Base-by-base conservation (phyloP, 2,797 vertebrate species). In the Saxicola maurus region DNA sequence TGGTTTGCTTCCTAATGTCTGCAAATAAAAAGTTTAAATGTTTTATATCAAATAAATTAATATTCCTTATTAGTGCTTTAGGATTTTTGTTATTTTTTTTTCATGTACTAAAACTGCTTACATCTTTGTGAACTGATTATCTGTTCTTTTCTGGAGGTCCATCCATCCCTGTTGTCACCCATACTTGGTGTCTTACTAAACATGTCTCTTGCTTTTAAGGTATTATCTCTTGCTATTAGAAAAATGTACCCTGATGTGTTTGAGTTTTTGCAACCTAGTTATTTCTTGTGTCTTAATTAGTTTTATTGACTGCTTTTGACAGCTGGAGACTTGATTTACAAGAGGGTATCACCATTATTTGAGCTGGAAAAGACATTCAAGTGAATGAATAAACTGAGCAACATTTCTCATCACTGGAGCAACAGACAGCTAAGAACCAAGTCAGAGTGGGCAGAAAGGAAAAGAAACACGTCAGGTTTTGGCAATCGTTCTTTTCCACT, bases 371-470 rank as follows among this genome's bases (percentile, higher is more conserved):
- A 95, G 93, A 79, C 95, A 90, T 91, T 88, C 90, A 82, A 82
- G 81, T 49, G 92, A 93, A 93, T 93, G 90, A 95, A 94, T 96
- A 95, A 94, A 84, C 91, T 90, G 86, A 94, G 78, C 91, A 95
- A 94, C 81, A 68, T 95, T 96, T 95, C 93, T 93, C 72, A 80
- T 96, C 93, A 94, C 90, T 91, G 94, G 79, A 95, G 88, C 94
- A 94, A 95, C 87, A 85, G 82, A 94, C 74, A 93, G 67, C 91
- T 93, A 93, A 87, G 82, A 95, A 93, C 87, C 86, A 91, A 94
- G 85, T 96, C 90, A 91, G 90, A 95, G 87, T 95, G 95, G 95
- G 96, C 94, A 96, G 94, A 91, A 93, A 90, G 83, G 86, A 85
- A 94, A 94, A 95, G 96, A 96, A 96, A 92, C 84, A 88, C n/a